Evolutionary conservation across 2,797 vertebrate genomes (phyloP).

Genomic region (Phataginus tricuspis): DNA sequence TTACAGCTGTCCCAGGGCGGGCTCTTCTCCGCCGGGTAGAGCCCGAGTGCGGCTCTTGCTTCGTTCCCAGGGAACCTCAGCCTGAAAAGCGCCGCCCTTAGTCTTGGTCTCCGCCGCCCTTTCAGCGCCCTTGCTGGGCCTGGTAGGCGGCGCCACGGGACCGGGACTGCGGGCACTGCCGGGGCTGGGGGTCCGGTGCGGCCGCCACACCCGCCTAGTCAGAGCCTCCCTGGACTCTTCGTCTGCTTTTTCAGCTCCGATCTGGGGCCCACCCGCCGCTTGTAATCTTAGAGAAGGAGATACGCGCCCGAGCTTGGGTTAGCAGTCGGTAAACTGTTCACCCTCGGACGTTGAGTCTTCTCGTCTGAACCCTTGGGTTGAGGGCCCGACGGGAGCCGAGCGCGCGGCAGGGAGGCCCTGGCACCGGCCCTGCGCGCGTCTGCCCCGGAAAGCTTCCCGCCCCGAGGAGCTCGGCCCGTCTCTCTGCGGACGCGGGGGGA

Average conservation of each 20-base stretch:
- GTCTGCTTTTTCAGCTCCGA: not conserved
- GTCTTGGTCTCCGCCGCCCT: not conserved
- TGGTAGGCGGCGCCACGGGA: no score
- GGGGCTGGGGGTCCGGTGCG: not conserved
- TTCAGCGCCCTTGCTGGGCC: not conserved
- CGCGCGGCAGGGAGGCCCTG: fast-evolving
- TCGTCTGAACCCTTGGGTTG: fast-evolving
- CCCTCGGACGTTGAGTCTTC: not conserved
- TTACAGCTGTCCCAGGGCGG: fast-evolving
- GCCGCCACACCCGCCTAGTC: not conserved
- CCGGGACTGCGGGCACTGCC: no score
- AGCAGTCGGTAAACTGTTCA: not conserved
- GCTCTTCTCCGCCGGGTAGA: not conserved
- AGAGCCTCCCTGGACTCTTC: not conserved
- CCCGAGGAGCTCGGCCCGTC: fast-evolving
- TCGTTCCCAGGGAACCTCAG: not conserved
- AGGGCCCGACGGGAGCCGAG: not conserved
- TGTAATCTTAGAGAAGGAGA: not conserved
- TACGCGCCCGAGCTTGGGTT: fast-evolving
- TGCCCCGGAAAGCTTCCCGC: no score
- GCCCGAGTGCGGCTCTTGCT: not conserved
- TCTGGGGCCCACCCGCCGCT: not conserved
- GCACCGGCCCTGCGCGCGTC: not conserved
- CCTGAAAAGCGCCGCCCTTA: fast-evolving
- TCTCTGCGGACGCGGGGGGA: fast-evolving